phyloP scores from a whole-genome alignment of 2,113 vertebrate genomes.

The Sapajus apella region DNA sequence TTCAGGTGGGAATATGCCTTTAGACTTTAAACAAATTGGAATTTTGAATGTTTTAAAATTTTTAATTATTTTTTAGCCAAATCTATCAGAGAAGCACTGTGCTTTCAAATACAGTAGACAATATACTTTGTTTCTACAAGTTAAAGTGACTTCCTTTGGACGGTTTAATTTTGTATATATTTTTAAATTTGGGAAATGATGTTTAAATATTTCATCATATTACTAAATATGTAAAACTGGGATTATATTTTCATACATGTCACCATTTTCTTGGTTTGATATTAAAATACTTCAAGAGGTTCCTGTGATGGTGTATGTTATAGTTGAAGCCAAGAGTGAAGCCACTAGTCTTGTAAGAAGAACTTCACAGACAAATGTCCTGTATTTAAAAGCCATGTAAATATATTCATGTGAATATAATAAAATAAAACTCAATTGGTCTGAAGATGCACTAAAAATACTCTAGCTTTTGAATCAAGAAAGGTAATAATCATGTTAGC shows the following conservation, averaged over 20 bases:
- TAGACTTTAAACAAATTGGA: background rate
- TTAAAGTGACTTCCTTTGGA: background rate
- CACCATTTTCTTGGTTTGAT: slow-evolving; percentile 36
- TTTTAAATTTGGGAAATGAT: background rate
- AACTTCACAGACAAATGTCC: background rate
- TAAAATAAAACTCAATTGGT: background rate
- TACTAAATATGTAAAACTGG: slow-evolving; percentile 55
- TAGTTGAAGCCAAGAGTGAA: background rate
- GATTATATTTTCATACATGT: background rate
- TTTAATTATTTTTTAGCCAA: background rate
- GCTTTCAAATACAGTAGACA: background rate
- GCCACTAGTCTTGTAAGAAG: background rate
- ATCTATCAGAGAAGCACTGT: background rate
- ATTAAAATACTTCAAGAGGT: slow-evolving; percentile 40
- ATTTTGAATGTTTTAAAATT: slow-evolving; percentile 20
- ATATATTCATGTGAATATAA: background rate
- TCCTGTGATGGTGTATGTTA: slow-evolving; percentile 37
- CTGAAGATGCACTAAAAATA: background rate
- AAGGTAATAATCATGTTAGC: background rate
- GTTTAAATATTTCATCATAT: slow-evolving; percentile 68
- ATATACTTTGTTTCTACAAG: background rate
- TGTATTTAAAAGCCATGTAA: background rate
- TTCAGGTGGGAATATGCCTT: background rate
- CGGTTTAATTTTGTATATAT: background rate
- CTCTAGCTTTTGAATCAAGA: background rate